A percentile compares a stretch with the other conserved stretches of the same genome.
Conservation (phyloP, 2,888 invertebrate species). For the Pyrgus malvae region DNA sequence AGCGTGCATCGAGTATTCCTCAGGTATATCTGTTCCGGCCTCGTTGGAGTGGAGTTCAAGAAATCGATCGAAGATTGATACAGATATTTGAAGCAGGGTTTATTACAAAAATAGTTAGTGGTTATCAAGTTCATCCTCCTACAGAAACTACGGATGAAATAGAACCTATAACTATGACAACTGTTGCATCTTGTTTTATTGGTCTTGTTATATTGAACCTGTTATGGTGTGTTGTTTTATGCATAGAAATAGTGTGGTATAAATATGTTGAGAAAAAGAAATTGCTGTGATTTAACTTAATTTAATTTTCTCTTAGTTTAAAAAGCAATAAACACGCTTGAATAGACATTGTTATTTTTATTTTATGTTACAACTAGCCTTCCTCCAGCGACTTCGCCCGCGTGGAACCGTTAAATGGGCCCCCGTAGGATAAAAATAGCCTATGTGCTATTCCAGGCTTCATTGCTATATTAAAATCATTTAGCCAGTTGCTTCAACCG, state of each 20-base stretch:
- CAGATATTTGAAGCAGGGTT: conserved; percentile 48
- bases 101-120: conserved; percentile 35
- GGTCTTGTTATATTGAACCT: conserved; percentile 43
- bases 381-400: too few relatives aligned
- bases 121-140: conserved; percentile 17
- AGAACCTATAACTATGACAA: conserved; percentile 41
- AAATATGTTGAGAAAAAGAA: conserved; percentile 15
- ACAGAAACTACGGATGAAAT: not conserved
- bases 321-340: too few relatives aligned
- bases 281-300: not conserved
- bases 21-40: conserved; percentile 50
- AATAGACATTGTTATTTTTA: too few relatives aligned
- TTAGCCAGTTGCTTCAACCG: too few relatives aligned
- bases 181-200: conserved; percentile 50
- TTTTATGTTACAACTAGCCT: too few relatives aligned
- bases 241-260: conserved; percentile 44
- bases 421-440: too few relatives aligned
- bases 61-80: conserved; percentile 39
- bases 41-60: conserved; percentile 51
- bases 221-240: conserved; percentile 43
- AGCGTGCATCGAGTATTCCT: conserved; percentile 40
- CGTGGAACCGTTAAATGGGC: too few relatives aligned
- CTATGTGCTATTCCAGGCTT: too few relatives aligned
- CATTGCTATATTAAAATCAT: too few relatives aligned
- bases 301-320: not conserved